Conservation (phyloP, 2,113 vertebrate species). For the Cryptotis parvus region DNA sequence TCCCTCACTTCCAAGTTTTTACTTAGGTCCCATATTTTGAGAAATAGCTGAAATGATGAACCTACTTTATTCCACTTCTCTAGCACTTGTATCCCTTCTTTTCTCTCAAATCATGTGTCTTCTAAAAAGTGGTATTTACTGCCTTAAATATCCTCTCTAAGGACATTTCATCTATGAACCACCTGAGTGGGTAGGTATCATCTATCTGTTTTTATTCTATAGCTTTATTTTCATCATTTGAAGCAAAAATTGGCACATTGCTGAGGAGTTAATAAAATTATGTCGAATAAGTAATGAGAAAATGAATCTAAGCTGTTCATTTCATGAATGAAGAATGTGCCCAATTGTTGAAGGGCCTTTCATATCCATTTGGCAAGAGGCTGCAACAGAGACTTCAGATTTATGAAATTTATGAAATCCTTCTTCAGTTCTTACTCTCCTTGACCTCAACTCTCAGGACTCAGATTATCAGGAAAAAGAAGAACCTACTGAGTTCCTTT, state of each 20-base stretch:
- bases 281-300: neutral
- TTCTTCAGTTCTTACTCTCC: neutral
- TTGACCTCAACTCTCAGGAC: neutral
- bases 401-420: neutral
- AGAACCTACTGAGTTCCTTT: neutral
- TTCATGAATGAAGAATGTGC: neutral
- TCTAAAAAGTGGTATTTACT: neutral
- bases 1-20: neutral
- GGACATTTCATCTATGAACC: no score
- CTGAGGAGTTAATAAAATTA: neutral
- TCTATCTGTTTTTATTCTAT: neutral
- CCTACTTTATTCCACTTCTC: neutral
- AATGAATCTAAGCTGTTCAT: neutral
- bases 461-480: neutral
- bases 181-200: neutral
- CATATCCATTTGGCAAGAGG: neutral
- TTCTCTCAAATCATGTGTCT: neutral
- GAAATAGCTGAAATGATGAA: neutral
- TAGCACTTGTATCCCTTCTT: no score
- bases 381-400: neutral
- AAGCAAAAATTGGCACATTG: neutral
- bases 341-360: neutral
- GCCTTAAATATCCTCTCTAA: neutral
- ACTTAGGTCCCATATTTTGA: neutral
- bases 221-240: neutral